These are phyloP conservation scores for Microctenopoma lineatum DNA, from an alignment of 2,797 vertebrate genomes.

Conservation along the genomic window DNA sequence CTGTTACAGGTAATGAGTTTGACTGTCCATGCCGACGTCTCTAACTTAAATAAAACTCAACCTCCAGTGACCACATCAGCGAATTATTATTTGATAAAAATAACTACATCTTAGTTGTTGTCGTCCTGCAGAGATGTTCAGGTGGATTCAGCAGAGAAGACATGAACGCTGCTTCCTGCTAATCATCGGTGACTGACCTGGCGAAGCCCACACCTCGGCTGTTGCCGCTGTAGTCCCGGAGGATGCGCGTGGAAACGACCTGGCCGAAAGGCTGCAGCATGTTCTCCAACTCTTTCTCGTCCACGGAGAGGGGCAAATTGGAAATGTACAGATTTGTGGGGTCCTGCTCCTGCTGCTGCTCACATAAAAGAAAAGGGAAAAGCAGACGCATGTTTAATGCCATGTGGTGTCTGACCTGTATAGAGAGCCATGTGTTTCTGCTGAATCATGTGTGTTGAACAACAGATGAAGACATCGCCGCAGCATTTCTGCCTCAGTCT, in stretches of 20 bases:
- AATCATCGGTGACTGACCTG: conserved; percentile 83
- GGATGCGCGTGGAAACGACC: conserved; percentile 97
- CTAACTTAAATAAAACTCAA: background rate
- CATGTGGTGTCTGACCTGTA: background rate
- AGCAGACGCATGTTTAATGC: background rate
- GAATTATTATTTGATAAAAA: background rate
- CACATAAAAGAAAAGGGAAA: conserved; percentile 43
- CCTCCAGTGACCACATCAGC: background rate
- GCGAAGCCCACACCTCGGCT: conserved; percentile 98
- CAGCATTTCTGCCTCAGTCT: background rate
- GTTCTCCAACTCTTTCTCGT: conserved; percentile 97
- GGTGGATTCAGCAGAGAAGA: background rate
- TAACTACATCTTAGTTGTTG: background rate
- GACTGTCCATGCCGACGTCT: background rate
- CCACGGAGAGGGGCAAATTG: conserved; percentile 97
- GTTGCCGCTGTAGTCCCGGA: conserved; percentile 94
- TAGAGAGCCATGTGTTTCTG: background rate
- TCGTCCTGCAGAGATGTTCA: conserved; percentile 13
- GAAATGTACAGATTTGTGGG: conserved; percentile 99
- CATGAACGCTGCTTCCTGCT: background rate
- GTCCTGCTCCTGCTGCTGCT: conserved; percentile 99
- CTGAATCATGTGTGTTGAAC: background rate
- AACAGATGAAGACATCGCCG: background rate
- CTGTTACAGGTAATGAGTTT: background rate
- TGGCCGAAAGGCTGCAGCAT: conserved; percentile 97